phyloP scores from a whole-genome alignment of 2,113 vertebrate genomes.

The Pampusana beccarii region DNA sequence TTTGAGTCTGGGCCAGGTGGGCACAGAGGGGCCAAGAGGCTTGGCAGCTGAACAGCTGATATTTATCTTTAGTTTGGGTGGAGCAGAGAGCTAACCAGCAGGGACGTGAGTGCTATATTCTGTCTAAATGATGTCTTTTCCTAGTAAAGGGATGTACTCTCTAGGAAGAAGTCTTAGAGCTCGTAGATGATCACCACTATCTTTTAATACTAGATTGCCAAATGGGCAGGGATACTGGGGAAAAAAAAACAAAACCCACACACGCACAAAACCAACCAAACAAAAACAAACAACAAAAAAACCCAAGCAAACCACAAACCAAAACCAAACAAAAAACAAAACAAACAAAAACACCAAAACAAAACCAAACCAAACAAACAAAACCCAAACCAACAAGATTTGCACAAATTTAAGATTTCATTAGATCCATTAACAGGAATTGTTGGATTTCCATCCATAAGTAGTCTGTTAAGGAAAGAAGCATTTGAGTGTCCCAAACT shows the following conservation, averaged over 20 bases:
- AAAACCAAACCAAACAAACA: too few relatives aligned
- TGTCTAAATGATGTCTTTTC: background rate
- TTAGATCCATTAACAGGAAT: background rate
- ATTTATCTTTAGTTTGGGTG: background rate
- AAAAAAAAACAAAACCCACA: background rate
- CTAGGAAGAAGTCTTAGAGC: background rate
- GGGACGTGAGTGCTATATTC: fast-evolving
- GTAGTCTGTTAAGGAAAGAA: background rate
- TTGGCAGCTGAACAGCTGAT: background rate
- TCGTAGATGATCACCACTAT: background rate
- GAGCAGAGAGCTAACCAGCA: background rate
- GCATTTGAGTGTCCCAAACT: background rate
- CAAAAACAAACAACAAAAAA: too few relatives aligned
- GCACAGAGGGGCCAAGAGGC: background rate
- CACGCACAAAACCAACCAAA: too few relatives aligned
- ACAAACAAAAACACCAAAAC: too few relatives aligned
- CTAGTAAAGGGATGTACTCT: background rate
- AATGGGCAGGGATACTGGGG: background rate
- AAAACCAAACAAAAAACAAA: too few relatives aligned
- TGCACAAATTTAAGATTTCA: background rate
- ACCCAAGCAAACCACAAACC: too few relatives aligned
- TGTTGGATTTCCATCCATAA: background rate
- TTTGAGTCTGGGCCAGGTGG: background rate
- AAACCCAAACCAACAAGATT: too few relatives aligned
- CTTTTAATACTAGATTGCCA: background rate